phyloP scores from a whole-genome alignment of 2,113 vertebrate species.

The Alligator sinensis region DNA sequence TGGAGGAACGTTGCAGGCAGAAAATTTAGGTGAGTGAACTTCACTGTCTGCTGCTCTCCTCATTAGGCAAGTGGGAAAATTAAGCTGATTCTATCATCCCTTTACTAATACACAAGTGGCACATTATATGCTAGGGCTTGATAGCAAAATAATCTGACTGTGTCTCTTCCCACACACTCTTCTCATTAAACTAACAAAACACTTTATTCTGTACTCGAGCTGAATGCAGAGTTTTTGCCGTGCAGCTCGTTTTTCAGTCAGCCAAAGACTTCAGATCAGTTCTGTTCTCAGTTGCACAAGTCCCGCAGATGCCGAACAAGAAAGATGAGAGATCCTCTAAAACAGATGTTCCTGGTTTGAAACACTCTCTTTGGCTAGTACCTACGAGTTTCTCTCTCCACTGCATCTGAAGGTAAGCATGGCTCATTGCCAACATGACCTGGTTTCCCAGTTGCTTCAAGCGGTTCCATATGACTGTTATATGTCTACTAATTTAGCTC shows the following conservation, averaged over 20 bases:
- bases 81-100: conserved; percentile 26
- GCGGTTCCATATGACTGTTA: background rate
- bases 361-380: background rate
- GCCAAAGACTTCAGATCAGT: background rate
- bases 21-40: conserved; percentile 8
- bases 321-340: background rate
- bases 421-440: background rate
- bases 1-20: background rate
- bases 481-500: background rate
- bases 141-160: conserved; percentile 6
- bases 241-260: background rate
- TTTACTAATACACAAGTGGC: background rate
- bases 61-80: conserved; percentile 48
- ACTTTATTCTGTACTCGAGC: background rate
- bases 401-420: background rate
- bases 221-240: background rate
- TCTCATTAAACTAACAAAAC: conserved; percentile 5
- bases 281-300: background rate
- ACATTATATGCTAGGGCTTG: background rate
- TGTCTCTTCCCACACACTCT: conserved; percentile 2
- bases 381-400: background rate
- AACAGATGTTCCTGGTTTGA: background rate
- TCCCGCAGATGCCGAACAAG: background rate
- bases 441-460: too few species aligned
- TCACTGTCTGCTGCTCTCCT: conserved; percentile 8